Conservation (phyloP, 2,797 vertebrate species). For the Acomys russatus region DNA sequence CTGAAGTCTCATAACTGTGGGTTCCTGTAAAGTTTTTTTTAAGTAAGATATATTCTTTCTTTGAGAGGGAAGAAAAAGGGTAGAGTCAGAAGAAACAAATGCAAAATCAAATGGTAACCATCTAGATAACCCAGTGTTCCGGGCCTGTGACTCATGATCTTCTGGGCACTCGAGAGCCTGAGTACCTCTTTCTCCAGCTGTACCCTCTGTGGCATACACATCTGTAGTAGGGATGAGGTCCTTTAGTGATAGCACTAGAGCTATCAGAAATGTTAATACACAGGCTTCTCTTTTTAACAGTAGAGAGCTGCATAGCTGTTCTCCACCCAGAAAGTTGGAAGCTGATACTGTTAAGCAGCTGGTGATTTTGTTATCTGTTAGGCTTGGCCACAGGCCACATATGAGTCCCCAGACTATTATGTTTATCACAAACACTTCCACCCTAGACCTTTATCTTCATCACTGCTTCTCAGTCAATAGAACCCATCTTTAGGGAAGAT, state of each 20-base stretch:
- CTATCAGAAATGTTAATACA: neutral
- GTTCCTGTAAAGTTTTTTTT: neutral
- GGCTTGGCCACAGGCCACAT: too few relatives aligned
- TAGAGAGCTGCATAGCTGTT: neutral
- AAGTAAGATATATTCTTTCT: neutral
- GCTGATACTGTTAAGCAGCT: neutral
- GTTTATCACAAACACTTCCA: neutral
- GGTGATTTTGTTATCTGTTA: neutral
- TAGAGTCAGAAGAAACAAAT: too few relatives aligned
- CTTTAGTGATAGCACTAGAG: neutral
- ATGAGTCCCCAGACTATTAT: neutral
- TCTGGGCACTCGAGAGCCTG: neutral
- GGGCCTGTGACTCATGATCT: neutral
- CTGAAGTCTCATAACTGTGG: neutral
- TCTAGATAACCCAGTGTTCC: neutral
- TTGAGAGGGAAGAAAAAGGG: neutral
- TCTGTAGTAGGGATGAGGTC: neutral
- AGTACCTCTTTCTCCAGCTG: neutral
- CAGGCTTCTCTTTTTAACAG: neutral
- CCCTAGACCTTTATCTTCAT: neutral
- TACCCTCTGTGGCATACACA: neutral
- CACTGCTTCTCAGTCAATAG: neutral
- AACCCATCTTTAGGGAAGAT: neutral
- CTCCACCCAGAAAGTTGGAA: neutral
- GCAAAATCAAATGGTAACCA: neutral